Conservation (phyloP, 1,140 invertebrate species). For the Ylistrum balloti region DNA sequence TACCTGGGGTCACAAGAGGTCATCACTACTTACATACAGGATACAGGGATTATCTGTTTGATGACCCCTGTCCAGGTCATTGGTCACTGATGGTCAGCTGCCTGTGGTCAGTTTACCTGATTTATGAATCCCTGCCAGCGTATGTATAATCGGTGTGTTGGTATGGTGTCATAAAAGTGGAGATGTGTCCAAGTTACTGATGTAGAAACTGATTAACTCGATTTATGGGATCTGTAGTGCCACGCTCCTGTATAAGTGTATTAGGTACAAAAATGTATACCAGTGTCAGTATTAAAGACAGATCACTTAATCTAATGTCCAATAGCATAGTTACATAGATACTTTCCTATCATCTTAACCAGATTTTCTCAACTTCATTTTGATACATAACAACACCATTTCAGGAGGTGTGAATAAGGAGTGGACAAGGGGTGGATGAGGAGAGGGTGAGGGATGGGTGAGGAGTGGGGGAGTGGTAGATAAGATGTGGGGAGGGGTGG, state of each 20-base stretch:
- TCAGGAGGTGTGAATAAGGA: too few relatives aligned
- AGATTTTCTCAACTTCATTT: too few relatives aligned
- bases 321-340: too few relatives aligned
- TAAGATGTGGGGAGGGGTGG: too few relatives aligned
- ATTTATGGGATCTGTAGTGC: not conserved
- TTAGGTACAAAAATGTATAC: not conserved
- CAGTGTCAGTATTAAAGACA: too few relatives aligned
- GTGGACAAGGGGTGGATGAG: too few relatives aligned
- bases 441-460: too few relatives aligned
- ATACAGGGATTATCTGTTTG: constrained; percentile 16
- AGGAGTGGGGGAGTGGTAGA: too few relatives aligned
- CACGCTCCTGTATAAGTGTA: not conserved
- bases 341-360: too few relatives aligned
- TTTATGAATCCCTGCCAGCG: not conserved
- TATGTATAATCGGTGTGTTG: not conserved
- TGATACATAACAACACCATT: too few relatives aligned
- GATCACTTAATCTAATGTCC: too few relatives aligned
- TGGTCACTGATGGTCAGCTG: not conserved
- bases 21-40: not conserved
- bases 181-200: not conserved
- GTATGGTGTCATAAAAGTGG: not conserved
- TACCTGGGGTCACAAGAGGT: constrained; percentile 8
- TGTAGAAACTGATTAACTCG: not conserved
- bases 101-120: not conserved
- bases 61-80: not conserved